Evolutionary conservation across 37 sponge, comb jelly and placozoan species (phyloP), one percentile per base, ranked within the genome.

Genomic region (Ephydatia muelleri): DNA sequence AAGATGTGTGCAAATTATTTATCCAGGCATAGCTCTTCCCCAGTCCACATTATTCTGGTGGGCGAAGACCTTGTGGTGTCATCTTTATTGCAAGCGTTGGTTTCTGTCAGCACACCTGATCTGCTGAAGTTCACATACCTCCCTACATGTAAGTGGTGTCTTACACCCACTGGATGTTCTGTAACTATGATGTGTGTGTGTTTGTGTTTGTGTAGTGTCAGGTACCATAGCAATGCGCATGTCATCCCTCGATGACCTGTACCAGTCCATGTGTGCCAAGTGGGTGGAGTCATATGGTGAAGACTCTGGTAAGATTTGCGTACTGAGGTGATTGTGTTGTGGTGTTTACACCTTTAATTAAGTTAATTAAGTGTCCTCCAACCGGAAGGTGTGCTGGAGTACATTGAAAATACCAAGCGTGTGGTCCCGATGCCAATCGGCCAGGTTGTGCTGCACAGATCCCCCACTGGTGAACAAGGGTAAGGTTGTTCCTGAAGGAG

Each of bases 61-160:
- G 86, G 90, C 5, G 72, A 67, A 27, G 90, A 89, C n/a, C 2
- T 30, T 0, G 70, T 85, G 65, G 72, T 88, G 26, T 78, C 88
- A 0, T 48, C 57, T 30, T 70, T 79, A 0, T 47, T 78, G 16
- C 83, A 83, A 74, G 88, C 79, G 21, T 19, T 83, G 65, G 69
- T 68, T 29, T 40, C 69, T 3, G 47, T 73, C 49, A 5, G 49
- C 5, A 2, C 72, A 1, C 67, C 79, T 34, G 77, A 81, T 2
- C n/a, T 36, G 34, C 88, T 87, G 27, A n/a, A 48, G 3, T 79
- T 88, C 36, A 33, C 77, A 36, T 6, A 80, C 64, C 34, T 88
- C 13, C 83, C 88, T 13, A 88, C 83, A 23, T 77, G 88, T 88
- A 65, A 68, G 77, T 21, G 28, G 12, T 64, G 5, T 21, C 21